Evolutionary conservation across 2,888 invertebrate genomes (phyloP).

Genomic region (Stenchaetothrips biformis): DNA sequence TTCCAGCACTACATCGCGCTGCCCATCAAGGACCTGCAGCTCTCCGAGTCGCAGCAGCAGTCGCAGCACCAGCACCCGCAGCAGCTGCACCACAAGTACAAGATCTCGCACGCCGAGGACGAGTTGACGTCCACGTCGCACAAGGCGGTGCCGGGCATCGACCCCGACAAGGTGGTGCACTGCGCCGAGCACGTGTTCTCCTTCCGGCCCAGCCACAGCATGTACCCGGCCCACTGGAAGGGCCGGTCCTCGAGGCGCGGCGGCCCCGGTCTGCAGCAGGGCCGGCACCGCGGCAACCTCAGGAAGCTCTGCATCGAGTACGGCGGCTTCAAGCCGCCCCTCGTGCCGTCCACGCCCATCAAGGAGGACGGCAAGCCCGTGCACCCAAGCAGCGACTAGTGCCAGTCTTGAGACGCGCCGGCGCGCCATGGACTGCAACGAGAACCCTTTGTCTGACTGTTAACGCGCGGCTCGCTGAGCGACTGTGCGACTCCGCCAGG

Average conservation of each 20-base stretch:
- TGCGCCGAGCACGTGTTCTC: conserved; percentile 22
- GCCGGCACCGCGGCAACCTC: conserved; percentile 32
- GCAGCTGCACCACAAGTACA: conserved; percentile 38
- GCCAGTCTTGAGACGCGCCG: neutral
- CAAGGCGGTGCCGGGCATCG: conserved; percentile 18
- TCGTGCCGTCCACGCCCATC: conserved; percentile 74
- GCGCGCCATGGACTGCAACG: too few relatives aligned
- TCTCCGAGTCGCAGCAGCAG: conserved; percentile 42
- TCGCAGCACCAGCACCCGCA: conserved; percentile 45
- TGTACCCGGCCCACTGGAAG: conserved; percentile 25
- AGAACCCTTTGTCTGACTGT: too few relatives aligned
- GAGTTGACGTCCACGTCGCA: conserved; percentile 3
- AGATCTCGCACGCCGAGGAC: conserved; percentile 35
- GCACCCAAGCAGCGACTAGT: neutral
- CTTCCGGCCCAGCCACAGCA: conserved; percentile 24
- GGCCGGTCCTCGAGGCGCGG: neutral
- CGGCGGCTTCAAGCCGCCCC: conserved; percentile 71
- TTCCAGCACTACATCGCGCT: conserved; percentile 24
- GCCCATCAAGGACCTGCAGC: conserved; percentile 43
- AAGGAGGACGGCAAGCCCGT: conserved; percentile 54
- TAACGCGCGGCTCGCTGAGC: too few relatives aligned
- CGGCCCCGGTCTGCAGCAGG: conserved; percentile 25
- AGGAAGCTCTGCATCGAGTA: conserved; percentile 64
- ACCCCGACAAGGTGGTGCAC: conserved; percentile 14
- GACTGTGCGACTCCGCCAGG: too few relatives aligned